Conservation (phyloP, 2,888 invertebrate species). For the Trichopria drosophilae region DNA sequence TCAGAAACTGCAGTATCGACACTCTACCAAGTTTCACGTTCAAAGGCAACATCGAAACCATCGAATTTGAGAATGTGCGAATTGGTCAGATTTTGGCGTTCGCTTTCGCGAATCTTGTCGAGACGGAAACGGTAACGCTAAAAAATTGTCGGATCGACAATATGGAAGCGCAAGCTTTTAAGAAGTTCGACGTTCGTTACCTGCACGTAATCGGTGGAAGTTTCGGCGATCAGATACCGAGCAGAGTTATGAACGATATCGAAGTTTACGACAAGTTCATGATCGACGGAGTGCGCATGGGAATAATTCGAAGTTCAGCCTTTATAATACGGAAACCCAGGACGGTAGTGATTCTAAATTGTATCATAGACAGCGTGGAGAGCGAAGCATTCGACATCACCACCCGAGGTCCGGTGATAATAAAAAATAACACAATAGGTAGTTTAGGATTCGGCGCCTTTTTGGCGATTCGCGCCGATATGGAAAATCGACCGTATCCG, state of each 20-base stretch:
- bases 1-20: slow-evolving; percentile 58
- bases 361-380: slow-evolving; percentile 64
- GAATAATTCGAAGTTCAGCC: slow-evolving; percentile 69
- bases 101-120: slow-evolving; percentile 73
- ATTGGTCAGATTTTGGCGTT: slow-evolving; percentile 70
- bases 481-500: slow-evolving; percentile 57
- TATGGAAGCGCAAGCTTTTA: slow-evolving; percentile 75
- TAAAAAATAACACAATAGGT: slow-evolving; percentile 69
- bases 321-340: slow-evolving; percentile 69
- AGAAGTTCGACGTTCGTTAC: slow-evolving; percentile 73
- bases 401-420: slow-evolving; percentile 66
- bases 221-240: slow-evolving; percentile 66
- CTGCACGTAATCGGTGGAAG: slow-evolving; percentile 68
- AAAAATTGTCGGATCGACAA: slow-evolving; percentile 64
- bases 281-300: slow-evolving; percentile 69
- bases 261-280: slow-evolving; percentile 69
- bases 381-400: slow-evolving; percentile 69
- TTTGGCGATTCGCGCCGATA: slow-evolving; percentile 61
- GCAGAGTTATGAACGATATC: slow-evolving; percentile 74
- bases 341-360: slow-evolving; percentile 66
- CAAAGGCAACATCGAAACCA: slow-evolving; percentile 72
- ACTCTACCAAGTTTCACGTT: slow-evolving; percentile 64
- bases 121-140: slow-evolving; percentile 68
- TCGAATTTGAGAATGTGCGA: slow-evolving; percentile 66
- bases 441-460: slow-evolving; percentile 67